Evolutionary conservation across 1,140 invertebrate genomes (phyloP), one percentile per base, ranked within the genome.

Genomic region (Drosophila cardini): DNA sequence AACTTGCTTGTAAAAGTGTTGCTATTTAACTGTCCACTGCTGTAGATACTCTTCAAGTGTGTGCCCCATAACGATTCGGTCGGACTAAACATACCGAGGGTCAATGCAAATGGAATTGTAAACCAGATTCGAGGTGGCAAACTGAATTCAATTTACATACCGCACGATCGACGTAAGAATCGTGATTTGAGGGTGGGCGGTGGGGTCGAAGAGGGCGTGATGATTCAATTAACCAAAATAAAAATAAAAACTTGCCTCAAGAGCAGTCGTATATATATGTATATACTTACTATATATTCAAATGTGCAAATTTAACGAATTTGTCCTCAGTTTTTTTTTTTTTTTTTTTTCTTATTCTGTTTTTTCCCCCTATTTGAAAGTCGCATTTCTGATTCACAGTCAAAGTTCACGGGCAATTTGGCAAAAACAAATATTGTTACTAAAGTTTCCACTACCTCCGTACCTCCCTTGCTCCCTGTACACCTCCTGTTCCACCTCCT

Each of bases 341-440:
- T 0, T 53, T 21, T 21, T 21, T 21, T 2, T 0, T 26, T 26
- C n/a, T n/a, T n/a, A n/a, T n/a, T n/a, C n/a, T n/a, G n/a, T 26
- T 26, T 26, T 26, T 1, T 26, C 2, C 1, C 21, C 21, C 21
- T 5, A 26, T 4, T 53, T 36, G 50, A 36, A 16, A 53, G 21
- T 50, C 48, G 16, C 36, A 61, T 52, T 58, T 57, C 32, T 38
- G 34, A 68, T 69, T 69, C 46, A 26, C 26, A 45, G 43, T 63
- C 58, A 70, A 62, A 63, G 72, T 74, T 74, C 72, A 70, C 50
- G 72, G 72, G 50, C 72, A 74, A 74, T 74, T 74, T 74, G 65
- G 65, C 65, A 62, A 62, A 69, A 70, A 70, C 65, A 62, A 70
- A 56, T 56, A 55, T 58, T 53, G 62, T 48, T 4, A 48, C 26